A percentile compares a stretch with the other conserved stretches of the same genome.
phyloP scores from a whole-genome alignment of 2,113 vertebrate genomes.

The Lycocorax pyrrhopterus region DNA sequence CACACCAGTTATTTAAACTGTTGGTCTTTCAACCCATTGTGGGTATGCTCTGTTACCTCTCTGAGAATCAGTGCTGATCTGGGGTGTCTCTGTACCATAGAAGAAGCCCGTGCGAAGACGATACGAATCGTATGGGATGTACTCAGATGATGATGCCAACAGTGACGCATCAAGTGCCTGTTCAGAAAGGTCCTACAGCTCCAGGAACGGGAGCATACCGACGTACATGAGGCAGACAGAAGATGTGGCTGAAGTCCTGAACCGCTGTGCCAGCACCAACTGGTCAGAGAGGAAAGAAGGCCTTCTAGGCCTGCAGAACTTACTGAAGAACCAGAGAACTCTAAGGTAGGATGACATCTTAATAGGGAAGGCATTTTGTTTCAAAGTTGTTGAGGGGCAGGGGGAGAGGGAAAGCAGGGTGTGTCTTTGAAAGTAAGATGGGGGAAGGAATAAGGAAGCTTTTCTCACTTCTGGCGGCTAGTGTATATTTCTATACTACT shows the following conservation, averaged over 20 bases:
- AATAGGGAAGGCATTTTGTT: neutral
- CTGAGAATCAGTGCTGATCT: neutral
- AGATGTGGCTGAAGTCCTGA: constrained; percentile 94
- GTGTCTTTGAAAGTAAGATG: neutral
- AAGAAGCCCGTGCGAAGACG: constrained; percentile 92
- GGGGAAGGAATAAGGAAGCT: neutral
- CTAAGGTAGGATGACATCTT: constrained; percentile 76
- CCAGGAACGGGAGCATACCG: constrained; percentile 91
- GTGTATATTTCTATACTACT: neutral
- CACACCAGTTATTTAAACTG: neutral
- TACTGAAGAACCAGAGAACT: constrained; percentile 92
- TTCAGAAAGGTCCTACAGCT: constrained; percentile 93
- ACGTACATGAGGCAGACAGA: constrained; percentile 96
- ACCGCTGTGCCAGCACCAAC: constrained; percentile 94
- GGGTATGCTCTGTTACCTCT: rapidly evolving
- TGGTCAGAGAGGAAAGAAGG: constrained; percentile 98
- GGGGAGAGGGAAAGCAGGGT: neutral
- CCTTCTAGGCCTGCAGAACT: constrained; percentile 87
- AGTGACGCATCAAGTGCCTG: constrained; percentile 95
- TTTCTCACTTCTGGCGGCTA: neutral
- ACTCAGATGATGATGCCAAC: constrained; percentile 95
- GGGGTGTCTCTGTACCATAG: constrained; percentile 61
- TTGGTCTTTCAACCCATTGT: rapidly evolving
- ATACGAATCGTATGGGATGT: constrained; percentile 91
- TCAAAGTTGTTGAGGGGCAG: neutral